These are phyloP conservation scores for Uropsilus gracilis DNA, from an alignment of 2,113 vertebrate genomes.

Conservation along the genomic window DNA sequence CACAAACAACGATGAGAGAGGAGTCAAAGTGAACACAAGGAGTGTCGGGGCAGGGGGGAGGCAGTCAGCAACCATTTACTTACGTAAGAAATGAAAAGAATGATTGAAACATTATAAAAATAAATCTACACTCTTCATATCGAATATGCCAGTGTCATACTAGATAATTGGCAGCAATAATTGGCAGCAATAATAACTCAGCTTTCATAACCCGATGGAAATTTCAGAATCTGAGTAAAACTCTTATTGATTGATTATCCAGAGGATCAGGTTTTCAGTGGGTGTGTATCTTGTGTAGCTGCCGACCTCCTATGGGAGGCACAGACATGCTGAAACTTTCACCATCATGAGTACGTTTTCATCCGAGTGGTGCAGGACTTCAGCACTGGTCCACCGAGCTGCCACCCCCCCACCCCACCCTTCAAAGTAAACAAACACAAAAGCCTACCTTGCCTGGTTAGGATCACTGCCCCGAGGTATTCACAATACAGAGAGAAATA, in stretches of 20 bases:
- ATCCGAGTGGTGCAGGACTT: background rate
- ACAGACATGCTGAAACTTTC: background rate
- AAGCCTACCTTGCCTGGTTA: background rate
- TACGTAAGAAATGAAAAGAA: too few relatives aligned
- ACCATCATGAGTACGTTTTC: background rate
- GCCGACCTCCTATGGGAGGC: background rate
- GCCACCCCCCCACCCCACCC: background rate
- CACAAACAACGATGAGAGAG: too few relatives aligned
- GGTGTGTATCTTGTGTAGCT: background rate
- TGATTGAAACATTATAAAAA: too few relatives aligned
- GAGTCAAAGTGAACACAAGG: too few relatives aligned
- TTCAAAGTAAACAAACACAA: background rate
- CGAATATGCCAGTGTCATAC: too few relatives aligned
- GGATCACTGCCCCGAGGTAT: background rate
- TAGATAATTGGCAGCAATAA: too few relatives aligned
- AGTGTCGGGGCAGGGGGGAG: too few relatives aligned
- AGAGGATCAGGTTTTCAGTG: background rate
- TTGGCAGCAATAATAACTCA: background rate
- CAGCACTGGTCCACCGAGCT: fast-evolving
- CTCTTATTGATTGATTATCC: background rate
- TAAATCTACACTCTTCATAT: too few relatives aligned
- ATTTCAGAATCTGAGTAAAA: background rate
- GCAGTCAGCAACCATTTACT: too few relatives aligned
- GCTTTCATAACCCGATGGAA: background rate
- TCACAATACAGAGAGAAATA: background rate